Evolutionary conservation across 2,888 invertebrate species (phyloP).

Genomic region (Drosophila longiperda): DNA sequence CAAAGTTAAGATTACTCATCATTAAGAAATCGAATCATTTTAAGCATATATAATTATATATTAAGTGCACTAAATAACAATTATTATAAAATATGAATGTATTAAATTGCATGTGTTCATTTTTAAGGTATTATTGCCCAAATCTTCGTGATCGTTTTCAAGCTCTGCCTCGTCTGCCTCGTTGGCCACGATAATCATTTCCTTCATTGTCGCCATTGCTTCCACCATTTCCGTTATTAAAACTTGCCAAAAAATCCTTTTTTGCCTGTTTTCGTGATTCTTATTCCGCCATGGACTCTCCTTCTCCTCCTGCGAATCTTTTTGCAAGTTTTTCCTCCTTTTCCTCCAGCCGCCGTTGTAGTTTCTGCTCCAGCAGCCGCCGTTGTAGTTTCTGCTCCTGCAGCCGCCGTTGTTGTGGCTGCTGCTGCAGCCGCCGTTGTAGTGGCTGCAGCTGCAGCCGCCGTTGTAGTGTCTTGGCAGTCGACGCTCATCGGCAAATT

Average conservation of each 20-base stretch:
- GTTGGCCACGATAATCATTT: too few relatives aligned
- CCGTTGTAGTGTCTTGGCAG: not conserved
- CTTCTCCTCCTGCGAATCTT: not conserved
- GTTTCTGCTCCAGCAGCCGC: not conserved
- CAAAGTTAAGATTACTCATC: not conserved
- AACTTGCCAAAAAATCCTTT: too few relatives aligned
- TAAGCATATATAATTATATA: not conserved
- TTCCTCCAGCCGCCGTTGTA: slow-evolving; percentile 3
- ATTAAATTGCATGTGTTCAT: not conserved
- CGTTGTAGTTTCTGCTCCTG: slow-evolving; percentile 10
- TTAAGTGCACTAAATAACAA: slow-evolving; percentile 3
- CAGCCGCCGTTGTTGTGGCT: slow-evolving; percentile 3
- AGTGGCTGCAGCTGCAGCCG: not conserved
- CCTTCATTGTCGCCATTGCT: too few relatives aligned
- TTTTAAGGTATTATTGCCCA: not conserved
- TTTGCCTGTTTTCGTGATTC: not conserved
- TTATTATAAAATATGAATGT: not conserved
- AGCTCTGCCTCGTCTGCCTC: too few relatives aligned
- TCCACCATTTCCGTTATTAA: too few relatives aligned
- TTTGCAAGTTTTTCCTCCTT: slow-evolving; percentile 1
- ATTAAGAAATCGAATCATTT: not conserved
- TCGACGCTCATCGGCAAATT: slow-evolving; percentile 29
- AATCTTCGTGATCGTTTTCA: not conserved
- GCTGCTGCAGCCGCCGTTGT: not conserved
- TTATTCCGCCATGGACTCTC: too few relatives aligned